Conservation (phyloP, 2,888 invertebrate genomes). For the Eupithecia exiguata region DNA sequence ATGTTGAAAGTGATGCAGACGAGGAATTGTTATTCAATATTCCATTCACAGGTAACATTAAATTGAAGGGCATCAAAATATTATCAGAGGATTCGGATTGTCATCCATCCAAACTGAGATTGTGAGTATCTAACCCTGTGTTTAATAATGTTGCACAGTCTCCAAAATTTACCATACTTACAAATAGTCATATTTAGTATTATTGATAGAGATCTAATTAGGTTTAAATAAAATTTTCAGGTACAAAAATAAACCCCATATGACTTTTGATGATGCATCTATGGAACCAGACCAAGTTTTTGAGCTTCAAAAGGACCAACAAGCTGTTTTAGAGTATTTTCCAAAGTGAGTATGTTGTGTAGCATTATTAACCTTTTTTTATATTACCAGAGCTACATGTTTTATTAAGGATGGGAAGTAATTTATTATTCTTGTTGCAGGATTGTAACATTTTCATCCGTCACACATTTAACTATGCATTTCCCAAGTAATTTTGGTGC, state of each 20-base stretch:
- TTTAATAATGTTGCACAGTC: neutral
- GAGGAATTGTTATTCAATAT: constrained; percentile 98
- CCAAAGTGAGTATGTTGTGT: constrained; percentile 88
- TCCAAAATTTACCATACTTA: neutral
- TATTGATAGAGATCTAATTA: neutral
- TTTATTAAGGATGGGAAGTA: neutral
- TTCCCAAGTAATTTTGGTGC: constrained; percentile 95
- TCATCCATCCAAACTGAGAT: constrained; percentile 93
- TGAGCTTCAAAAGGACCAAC: constrained; percentile 90
- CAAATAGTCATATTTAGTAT: neutral
- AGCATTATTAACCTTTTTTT: neutral
- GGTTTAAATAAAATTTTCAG: constrained; percentile 70
- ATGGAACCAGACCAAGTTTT: constrained; percentile 93
- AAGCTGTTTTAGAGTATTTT: constrained; percentile 93
- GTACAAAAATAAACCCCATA: constrained; percentile 95
- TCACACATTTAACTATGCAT: constrained; percentile 94
- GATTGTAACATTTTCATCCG: constrained; percentile 95
- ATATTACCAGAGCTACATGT: neutral
- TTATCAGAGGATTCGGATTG: constrained; percentile 94
- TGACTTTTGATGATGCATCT: constrained; percentile 96
- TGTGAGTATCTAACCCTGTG: constrained; percentile 86
- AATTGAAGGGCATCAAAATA: constrained; percentile 96
- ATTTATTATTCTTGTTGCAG: constrained; percentile 80
- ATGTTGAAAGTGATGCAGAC: constrained; percentile 98
- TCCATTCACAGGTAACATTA: constrained; percentile 97